These are phyloP conservation scores for Nymphalis urticae DNA, from an alignment of 2,888 invertebrate species.

Conservation along the genomic window DNA sequence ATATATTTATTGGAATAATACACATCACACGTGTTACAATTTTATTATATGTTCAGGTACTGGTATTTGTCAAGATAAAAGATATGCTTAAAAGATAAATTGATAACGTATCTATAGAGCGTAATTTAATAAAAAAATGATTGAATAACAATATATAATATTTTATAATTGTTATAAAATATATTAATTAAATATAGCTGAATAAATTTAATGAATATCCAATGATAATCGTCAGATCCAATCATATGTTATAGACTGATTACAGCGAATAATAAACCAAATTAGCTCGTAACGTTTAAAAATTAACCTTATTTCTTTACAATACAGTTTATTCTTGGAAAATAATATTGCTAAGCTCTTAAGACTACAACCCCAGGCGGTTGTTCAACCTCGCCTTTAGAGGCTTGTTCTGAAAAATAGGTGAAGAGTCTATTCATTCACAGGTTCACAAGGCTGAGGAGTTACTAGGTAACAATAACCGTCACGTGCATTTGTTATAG, in stretches of 20 bases:
- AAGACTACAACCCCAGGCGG: constrained; percentile 28
- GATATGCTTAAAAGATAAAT: too few relatives aligned
- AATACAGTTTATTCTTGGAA: constrained; percentile 17
- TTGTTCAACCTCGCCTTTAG: constrained; percentile 35
- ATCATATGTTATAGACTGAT: constrained; percentile 4
- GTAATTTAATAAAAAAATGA: too few relatives aligned
- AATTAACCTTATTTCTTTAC: constrained; percentile 6
- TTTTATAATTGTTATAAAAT: too few relatives aligned
- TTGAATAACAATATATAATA: too few relatives aligned
- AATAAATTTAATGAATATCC: too few relatives aligned
- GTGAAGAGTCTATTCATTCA: constrained; percentile 37
- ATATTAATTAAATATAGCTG: too few relatives aligned
- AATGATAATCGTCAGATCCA: background rate
- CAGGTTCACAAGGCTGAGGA: constrained; percentile 36
- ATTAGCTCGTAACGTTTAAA: background rate
- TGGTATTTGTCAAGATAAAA: too few relatives aligned
- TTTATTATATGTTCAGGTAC: too few relatives aligned
- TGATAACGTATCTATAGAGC: too few relatives aligned
- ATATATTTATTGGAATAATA: too few relatives aligned
- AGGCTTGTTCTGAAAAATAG: constrained; percentile 35
- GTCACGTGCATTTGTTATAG: constrained; percentile 9
- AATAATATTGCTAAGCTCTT: constrained; percentile 19
- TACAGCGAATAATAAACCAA: background rate
- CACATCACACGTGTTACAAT: too few relatives aligned
- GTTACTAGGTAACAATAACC: constrained; percentile 34